Base-by-base conservation (phyloP, 2,113 vertebrate genomes). In the Oncorhynchus kisutch region DNA sequence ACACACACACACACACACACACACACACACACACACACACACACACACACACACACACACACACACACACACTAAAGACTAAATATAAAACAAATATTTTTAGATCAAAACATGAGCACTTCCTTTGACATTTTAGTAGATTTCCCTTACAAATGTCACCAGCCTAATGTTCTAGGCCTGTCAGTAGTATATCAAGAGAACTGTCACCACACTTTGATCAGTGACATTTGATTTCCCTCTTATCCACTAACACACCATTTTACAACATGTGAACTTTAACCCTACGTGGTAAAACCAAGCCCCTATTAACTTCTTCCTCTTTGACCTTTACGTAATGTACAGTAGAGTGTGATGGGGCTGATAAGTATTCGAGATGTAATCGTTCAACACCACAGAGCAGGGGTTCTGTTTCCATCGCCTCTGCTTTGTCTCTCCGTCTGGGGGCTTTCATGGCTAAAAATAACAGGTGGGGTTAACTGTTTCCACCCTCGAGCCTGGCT, bases 371-470 rank as follows among this genome's bases (percentile, higher is more conserved):
- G 7, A 71, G 31, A 54, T 13, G 13, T 48, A 3, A 48, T 51
- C 48, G 27, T 5, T 70, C 48, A 51, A 6, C 20, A 71, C 45
- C 20, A 51, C 8, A 71, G 25, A 49, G 48, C n/a, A 62, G 48
- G 70, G 22, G 22, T 11, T 71, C 24, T 18, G 39, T 49, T 71
- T 71, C 70, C 70, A 71, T 24, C 34, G 45, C 45, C 69, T 51
- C n/a, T 51, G 22, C 69, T 51, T n/a, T 51, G 22, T 71, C 45
- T 71, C 70, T 25, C 45, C 13, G 51, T 71, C 70, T 54, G 48
- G 70, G 70, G 70, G 70, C 48, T 27, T 71, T 11, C 45, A 39
- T n/a, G n/a, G 70, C 70, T 71, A 71, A 71, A 71, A 71, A 71
- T 71, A 71, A 71, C 14, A 2, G 48, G 45, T 3, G n/a, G 69